These are phyloP conservation scores for Terebella lapidaria DNA, from an alignment of 2,888 invertebrate species.

Conservation along the genomic window DNA sequence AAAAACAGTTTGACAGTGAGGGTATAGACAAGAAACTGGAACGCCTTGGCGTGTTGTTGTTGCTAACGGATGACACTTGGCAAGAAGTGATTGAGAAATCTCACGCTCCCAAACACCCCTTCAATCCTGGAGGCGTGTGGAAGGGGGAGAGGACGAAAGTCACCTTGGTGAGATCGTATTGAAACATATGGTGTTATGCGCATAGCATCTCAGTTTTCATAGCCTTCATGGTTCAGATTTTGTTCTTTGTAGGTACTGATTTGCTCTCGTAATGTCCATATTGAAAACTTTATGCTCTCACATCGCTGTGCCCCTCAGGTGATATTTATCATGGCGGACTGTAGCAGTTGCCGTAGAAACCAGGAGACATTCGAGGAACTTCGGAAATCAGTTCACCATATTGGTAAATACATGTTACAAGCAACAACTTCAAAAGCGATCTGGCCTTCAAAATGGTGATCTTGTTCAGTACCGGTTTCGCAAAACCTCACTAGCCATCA, in stretches of 20 bases:
- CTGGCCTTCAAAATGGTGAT: too few relatives aligned
- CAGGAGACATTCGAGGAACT: slow-evolving; percentile 29
- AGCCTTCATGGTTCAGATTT: too few relatives aligned
- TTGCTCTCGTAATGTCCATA: too few relatives aligned
- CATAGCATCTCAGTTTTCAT: background rate
- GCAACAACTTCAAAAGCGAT: too few relatives aligned
- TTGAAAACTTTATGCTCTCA: too few relatives aligned
- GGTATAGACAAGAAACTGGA: too few relatives aligned
- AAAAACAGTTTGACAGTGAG: too few relatives aligned
- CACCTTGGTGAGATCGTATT: background rate
- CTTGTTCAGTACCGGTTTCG: too few relatives aligned
- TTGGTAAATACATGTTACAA: background rate
- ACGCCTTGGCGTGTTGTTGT: background rate
- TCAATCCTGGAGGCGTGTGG: background rate
- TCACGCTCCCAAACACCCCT: background rate
- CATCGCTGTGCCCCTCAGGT: slow-evolving; percentile 27
- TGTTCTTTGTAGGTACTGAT: too few relatives aligned
- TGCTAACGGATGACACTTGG: background rate
- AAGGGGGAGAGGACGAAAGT: background rate
- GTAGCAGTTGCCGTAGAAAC: slow-evolving; percentile 30
- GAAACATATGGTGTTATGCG: background rate
- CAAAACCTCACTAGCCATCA: too few relatives aligned
- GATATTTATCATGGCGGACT: slow-evolving; percentile 33
- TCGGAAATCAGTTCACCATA: slow-evolving; percentile 16
- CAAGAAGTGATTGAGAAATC: background rate